Evolutionary conservation across 2,888 invertebrate genomes (phyloP).

Genomic region (Agrilus biguttatus): DNA sequence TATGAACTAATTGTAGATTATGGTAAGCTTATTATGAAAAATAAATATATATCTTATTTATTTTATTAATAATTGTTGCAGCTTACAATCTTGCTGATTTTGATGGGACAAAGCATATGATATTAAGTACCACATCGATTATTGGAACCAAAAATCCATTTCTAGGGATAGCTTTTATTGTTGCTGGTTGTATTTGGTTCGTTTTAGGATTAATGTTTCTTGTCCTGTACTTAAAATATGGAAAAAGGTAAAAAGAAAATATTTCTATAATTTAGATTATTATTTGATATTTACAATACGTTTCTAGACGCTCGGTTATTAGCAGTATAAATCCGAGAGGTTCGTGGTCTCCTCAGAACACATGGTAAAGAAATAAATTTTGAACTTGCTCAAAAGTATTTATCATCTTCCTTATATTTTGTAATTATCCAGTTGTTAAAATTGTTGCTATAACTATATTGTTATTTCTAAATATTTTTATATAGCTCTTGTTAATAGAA

Average conservation of each 20-base stretch:
- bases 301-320: slow-evolving; percentile 72
- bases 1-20: slow-evolving; percentile 59
- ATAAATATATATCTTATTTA: too few species aligned
- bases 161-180: slow-evolving; percentile 94
- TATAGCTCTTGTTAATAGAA: too few species aligned
- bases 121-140: slow-evolving; percentile 91
- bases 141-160: slow-evolving; percentile 97
- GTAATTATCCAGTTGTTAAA: too few species aligned
- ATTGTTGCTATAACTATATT: too few species aligned
- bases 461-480: too few species aligned
- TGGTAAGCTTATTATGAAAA: slow-evolving; percentile 43
- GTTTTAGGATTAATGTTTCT: slow-evolving; percentile 82
- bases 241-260: slow-evolving; percentile 68
- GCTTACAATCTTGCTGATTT: slow-evolving; percentile 86
- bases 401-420: too few species aligned
- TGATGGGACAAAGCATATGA: slow-evolving; percentile 85
- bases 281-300: background rate
- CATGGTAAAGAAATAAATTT: too few species aligned
- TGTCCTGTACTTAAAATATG: slow-evolving; percentile 91
- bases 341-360: slow-evolving; percentile 33
- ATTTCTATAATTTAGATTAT: background rate
- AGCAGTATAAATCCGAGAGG: slow-evolving; percentile 80
- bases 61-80: slow-evolving; percentile 25
- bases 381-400: too few species aligned
- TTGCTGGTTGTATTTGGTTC: slow-evolving; percentile 89